Evolutionary conservation across 1,140 invertebrate species (phyloP).

Genomic region (Proales similis): DNA sequence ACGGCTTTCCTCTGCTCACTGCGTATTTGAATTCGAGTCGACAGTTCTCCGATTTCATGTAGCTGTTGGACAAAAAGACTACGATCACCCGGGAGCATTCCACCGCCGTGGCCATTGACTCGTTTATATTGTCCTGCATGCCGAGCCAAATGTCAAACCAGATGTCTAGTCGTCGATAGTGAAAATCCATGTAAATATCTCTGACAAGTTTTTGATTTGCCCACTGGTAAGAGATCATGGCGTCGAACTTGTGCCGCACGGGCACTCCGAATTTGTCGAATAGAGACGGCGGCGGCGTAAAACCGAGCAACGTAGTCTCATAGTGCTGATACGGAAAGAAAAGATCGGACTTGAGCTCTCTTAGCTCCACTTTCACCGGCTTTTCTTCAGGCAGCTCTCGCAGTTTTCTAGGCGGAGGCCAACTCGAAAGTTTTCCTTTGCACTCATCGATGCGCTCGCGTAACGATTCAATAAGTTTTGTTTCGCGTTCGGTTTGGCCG

Average conservation of each 20-base stretch:
- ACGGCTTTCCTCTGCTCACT: neutral
- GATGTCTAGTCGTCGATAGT: neutral
- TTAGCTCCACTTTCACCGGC: neutral
- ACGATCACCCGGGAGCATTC: slow-evolving; percentile 28
- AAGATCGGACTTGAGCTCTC: neutral
- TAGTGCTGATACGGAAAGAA: slow-evolving; percentile 6
- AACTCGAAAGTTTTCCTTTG: slow-evolving; percentile 23
- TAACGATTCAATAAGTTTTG: neutral
- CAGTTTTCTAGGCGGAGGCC: slow-evolving; percentile 1
- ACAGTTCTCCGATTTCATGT: slow-evolving; percentile 30
- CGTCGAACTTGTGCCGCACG: slow-evolving; percentile 17
- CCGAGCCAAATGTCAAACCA: slow-evolving; percentile 38
- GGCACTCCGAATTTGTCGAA: slow-evolving; percentile 32
- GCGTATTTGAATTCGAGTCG: slow-evolving; percentile 35
- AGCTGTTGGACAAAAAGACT: slow-evolving; percentile 29
- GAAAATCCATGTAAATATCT: slow-evolving; percentile 10
- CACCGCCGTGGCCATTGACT: slow-evolving; percentile 34
- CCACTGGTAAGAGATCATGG: slow-evolving; percentile 37
- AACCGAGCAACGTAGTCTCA: neutral
- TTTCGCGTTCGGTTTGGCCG: neutral
- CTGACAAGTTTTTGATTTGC: slow-evolving; percentile 31
- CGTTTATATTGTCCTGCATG: slow-evolving; percentile 37
- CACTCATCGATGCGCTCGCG: slow-evolving; percentile 22
- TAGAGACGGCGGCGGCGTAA: neutral
- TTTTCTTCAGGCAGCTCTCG: neutral